Base-by-base conservation (phyloP, 2,797 vertebrate species). In the Hydrocynus forskahlii region DNA sequence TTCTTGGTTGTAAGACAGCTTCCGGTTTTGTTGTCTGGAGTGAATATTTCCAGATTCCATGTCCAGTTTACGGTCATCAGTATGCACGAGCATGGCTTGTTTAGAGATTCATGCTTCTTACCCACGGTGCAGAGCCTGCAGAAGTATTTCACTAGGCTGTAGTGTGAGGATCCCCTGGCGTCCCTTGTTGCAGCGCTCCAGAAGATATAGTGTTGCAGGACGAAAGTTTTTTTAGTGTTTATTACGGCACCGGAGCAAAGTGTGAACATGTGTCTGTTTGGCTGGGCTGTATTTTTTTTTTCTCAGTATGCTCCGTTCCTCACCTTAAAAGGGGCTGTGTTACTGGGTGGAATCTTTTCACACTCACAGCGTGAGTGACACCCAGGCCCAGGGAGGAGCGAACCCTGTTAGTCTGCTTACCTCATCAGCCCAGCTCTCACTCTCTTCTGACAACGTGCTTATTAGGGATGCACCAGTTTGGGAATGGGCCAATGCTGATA, bases 261-360 rank as follows among this genome's bases (percentile, higher is more conserved):
- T 75, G 88, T 89, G 86, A 86, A 89, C 89, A 90, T 89, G 86
- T 90, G 87, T 79, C 80, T 80, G 88, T 91, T 89, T 84, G 81
- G 78, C 60, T 43, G 70, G 84, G 76, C 89, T 92, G 62, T 12
- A 14, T 12, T 43, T 80, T 60, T 45, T 92, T 66, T 88, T 90
- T 89, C 88, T 92, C 91, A 90, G 89, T 75, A 86, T 88, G 89
- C 91, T 92, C 92, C 90, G 87, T 92, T 92, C 92, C 92, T 91
- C 89, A 85, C 94, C 93, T 94, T 95, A 94, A 95, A 95, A 94
- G 94, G 93, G 85, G 77, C 81, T 82, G 79, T 76, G 78, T 79
- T 69, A 82, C 68, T 62, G 81, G 57, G 59, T 84, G 79, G 82
- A 83, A 82, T 88, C 82, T 78, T 79, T 86, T 87, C 81, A 81